These are phyloP conservation scores for Pipistrellus nathusii DNA, from an alignment of 2,797 vertebrate genomes.

Conservation along the genomic window DNA sequence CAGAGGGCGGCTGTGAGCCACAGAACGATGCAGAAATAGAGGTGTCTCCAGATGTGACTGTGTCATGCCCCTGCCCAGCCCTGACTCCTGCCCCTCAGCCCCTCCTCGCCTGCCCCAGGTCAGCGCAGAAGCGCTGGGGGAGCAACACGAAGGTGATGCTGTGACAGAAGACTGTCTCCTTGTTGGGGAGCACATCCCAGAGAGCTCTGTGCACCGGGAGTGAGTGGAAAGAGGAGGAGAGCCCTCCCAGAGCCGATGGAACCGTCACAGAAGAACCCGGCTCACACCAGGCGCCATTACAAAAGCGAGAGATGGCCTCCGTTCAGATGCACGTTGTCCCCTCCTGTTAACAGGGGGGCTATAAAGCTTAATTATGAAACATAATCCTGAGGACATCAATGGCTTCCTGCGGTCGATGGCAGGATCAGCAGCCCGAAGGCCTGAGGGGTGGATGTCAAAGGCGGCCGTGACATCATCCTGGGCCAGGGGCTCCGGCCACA, in stretches of 20 bases:
- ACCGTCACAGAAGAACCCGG: background rate
- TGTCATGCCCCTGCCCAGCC: background rate
- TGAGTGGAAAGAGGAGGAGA: fast-evolving
- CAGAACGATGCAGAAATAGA: background rate
- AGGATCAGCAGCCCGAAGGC: background rate
- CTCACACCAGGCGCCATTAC: too few relatives aligned
- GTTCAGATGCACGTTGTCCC: background rate
- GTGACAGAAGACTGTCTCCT: background rate
- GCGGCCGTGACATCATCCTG: background rate
- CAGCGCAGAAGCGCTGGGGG: fast-evolving
- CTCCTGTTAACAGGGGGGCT: background rate
- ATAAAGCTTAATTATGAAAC: slow-evolving; percentile 48
- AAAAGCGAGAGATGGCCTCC: fast-evolving
- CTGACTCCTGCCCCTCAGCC: fast-evolving
- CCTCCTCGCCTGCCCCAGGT: background rate
- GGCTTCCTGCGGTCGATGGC: background rate
- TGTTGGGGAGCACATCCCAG: background rate
- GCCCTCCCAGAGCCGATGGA: background rate
- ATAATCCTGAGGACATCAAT: background rate
- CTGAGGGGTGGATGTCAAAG: background rate
- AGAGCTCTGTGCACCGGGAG: background rate
- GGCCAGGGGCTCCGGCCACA: background rate
- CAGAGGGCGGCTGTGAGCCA: background rate
- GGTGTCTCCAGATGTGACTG: background rate
- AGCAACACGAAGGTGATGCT: fast-evolving